These are phyloP conservation scores for Lottia scabra DNA, from an alignment of 2,888 invertebrate genomes.

Conservation along the genomic window DNA sequence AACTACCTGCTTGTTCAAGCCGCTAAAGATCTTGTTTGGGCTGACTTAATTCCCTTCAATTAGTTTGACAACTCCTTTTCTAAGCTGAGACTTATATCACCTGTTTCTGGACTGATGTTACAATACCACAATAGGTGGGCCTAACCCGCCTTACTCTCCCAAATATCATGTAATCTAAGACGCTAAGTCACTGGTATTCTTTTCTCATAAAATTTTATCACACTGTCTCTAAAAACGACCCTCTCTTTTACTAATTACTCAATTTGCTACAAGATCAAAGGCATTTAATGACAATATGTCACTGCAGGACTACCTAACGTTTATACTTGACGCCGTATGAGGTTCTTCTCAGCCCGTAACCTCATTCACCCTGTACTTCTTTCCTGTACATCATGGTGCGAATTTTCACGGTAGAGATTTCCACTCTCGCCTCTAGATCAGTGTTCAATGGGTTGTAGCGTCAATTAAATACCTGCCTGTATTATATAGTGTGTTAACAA, in stretches of 20 bases:
- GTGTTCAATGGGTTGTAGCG: not conserved
- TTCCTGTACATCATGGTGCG: conserved; percentile 13
- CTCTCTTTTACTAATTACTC: not conserved
- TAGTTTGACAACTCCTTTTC: conserved; percentile 2
- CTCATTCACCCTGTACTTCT: conserved; percentile 6
- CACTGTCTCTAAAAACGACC: not conserved
- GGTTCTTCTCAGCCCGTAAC: conserved; percentile 12
- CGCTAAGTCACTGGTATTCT: not conserved
- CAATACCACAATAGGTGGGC: not conserved
- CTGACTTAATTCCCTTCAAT: conserved; percentile 2
- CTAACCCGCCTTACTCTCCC: not conserved
- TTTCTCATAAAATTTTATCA: not conserved
- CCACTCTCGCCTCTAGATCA: conserved; percentile 7
- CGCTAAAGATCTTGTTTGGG: conserved; percentile 1
- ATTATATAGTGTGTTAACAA: conserved; percentile 11
- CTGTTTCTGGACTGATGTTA: not conserved
- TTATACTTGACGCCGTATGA: conserved; percentile 10
- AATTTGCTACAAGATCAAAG: conserved; percentile 11
- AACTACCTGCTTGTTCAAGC: not conserved
- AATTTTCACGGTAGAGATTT: conserved; percentile 18
- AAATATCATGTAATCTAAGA: not conserved
- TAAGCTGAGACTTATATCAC: conserved; percentile 4
- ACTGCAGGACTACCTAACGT: conserved; percentile 1
- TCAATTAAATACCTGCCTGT: conserved; percentile 20
- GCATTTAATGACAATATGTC: not conserved